Evolutionary conservation across 2,113 vertebrate species (phyloP), one percentile per base, ranked within the genome.

Genomic region (Chiloscyllium plagiosum): DNA sequence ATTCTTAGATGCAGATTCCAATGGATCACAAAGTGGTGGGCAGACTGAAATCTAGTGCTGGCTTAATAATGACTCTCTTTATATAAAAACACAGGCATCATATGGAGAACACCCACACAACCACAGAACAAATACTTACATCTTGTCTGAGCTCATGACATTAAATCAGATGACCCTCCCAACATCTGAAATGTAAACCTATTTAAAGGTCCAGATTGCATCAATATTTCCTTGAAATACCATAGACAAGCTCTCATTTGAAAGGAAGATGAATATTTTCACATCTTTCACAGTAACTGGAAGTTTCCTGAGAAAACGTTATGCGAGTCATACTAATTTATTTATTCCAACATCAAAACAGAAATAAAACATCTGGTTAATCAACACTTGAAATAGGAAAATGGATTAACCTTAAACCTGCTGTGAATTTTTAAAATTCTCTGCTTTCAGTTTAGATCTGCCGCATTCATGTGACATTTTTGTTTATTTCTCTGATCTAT

Each of bases 181-280:
- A 83, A 61, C 8, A 19, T 37, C 37, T 10, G 89, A 68, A 66
- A 93, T 22, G 89, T 24, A 37, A 93, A 66, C 37, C 89, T 72
- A 95, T 70, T 95, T 95, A 52, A 95, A 95, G 94, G 22, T 76
- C 70, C 42, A 95, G 24, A 72, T 95, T 95, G 94, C 68, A 52
- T 95, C 69, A 52, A 69, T 50, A n/a, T 95, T 70, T 95, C 65
- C 26, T 72, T 33, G 22, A 68, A 93, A 93, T 19, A 24, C 24
- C 1, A 29, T 68, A 33, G 94, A 52, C 4, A 17, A 95, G 12
- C 7, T 93, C 65, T n/a, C 6, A 66, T 66, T 65, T 37, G 61
- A 93, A 93, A 93, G 13, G 15, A 33, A 37, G 37, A 0, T 37
- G 66, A 93, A 66, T 19, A 93, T 68, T 47, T 66, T 7, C 4